A percentile compares a stretch with the other conserved stretches of the same genome.
Evolutionary conservation across 1,140 invertebrate species (phyloP).

Genomic region (Arion vulgaris): DNA sequence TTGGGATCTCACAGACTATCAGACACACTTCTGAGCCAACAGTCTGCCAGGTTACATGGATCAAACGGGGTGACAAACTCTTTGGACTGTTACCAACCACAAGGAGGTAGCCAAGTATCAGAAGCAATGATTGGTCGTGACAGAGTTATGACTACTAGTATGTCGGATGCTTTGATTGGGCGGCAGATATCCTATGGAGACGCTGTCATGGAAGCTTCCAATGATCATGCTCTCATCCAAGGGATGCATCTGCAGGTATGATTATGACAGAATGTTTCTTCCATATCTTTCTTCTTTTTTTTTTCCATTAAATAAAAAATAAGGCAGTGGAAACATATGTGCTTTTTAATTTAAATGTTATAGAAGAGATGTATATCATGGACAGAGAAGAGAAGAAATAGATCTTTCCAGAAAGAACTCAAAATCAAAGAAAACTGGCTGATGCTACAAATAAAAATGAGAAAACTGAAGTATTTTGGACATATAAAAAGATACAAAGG

Average conservation of each 20-base stretch:
- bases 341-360: too few relatives aligned
- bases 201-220: constrained; percentile 6
- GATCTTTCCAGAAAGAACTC: too few relatives aligned
- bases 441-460: too few relatives aligned
- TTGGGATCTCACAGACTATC: constrained; percentile 18
- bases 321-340: too few relatives aligned
- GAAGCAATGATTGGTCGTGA: constrained; percentile 34
- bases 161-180: constrained; percentile 24
- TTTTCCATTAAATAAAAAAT: background rate
- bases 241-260: constrained; percentile 31
- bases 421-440: too few relatives aligned
- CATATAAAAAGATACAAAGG: too few relatives aligned
- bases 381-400: too few relatives aligned
- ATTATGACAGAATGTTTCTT: background rate
- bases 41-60: constrained; percentile 1
- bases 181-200: constrained; percentile 28
- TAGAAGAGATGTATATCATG: too few relatives aligned
- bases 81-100: constrained; percentile 21
- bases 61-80: constrained; percentile 2
- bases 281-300: too few relatives aligned
- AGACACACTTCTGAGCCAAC: constrained; percentile 32
- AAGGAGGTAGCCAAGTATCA: constrained; percentile 15
- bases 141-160: constrained; percentile 6
- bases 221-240: constrained; percentile 32
- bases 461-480: too few relatives aligned